A percentile compares a stretch with the other conserved stretches of the same genome.
Evolutionary conservation across 2,888 invertebrate species (phyloP).

Genomic region (Petrolisthes cinctipes): DNA sequence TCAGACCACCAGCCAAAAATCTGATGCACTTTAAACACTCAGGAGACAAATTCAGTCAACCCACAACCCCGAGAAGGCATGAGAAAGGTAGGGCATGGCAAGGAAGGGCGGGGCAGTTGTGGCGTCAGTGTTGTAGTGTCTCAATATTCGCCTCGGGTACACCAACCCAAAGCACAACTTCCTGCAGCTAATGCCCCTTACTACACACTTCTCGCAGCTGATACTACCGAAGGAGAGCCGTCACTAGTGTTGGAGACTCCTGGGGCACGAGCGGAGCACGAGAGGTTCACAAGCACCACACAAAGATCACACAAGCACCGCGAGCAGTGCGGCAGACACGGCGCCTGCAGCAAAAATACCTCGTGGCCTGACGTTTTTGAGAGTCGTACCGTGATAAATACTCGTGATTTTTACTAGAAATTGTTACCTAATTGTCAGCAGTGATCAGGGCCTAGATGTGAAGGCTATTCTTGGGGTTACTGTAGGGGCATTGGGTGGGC

Average conservation of each 20-base stretch:
- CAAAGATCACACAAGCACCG: constrained; percentile 58
- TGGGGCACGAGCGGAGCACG: constrained; percentile 27
- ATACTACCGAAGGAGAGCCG: background rate
- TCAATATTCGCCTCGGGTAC: background rate
- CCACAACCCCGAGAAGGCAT: background rate
- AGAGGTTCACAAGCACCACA: constrained; percentile 47
- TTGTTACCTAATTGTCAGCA: constrained; percentile 56
- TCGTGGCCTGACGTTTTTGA: constrained; percentile 60
- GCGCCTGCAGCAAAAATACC: constrained; percentile 62
- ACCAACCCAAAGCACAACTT: constrained; percentile 10
- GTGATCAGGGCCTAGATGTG: constrained; percentile 35
- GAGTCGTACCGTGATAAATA: constrained; percentile 60
- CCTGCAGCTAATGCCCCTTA: background rate
- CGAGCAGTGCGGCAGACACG: constrained; percentile 59
- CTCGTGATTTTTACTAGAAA: constrained; percentile 60
- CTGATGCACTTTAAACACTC: background rate
- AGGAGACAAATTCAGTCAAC: background rate
- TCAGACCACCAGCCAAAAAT: too few species aligned
- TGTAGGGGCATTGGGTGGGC: background rate
- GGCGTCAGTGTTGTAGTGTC: background rate
- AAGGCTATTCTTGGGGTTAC: background rate
- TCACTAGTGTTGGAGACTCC: background rate
- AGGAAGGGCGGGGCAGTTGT: background rate
- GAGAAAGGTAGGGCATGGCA: background rate
- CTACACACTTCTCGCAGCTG: background rate